Evolutionary conservation across 2,113 vertebrate genomes (phyloP).

Genomic region (Hippocampus guttulatus): DNA sequence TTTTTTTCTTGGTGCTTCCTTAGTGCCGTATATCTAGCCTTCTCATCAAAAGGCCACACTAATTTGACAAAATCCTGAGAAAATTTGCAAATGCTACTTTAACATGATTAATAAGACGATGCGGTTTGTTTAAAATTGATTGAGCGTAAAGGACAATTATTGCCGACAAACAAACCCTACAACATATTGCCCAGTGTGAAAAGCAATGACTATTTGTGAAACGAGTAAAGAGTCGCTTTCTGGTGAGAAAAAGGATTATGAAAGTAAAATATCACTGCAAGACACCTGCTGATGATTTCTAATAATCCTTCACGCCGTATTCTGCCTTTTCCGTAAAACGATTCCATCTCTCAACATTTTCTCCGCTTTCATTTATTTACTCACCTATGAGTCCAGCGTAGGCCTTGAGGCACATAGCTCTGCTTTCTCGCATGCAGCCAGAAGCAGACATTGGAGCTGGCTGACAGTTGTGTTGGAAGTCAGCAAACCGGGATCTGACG

Average conservation of each 20-base stretch:
- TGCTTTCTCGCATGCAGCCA: conserved; percentile 79
- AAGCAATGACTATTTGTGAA: conserved; percentile 17
- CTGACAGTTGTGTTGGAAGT: conserved; percentile 90
- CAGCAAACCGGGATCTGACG: conserved; percentile 84
- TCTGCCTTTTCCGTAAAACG: conserved; percentile 6
- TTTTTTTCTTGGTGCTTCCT: too few relatives aligned
- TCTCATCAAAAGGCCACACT: too few relatives aligned
- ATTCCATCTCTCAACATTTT: conserved; percentile 6
- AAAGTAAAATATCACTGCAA: conserved; percentile 13
- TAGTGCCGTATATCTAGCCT: too few relatives aligned
- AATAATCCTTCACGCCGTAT: conserved; percentile 9
- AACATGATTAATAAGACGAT: background rate
- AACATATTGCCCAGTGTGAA: background rate
- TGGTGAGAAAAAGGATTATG: conserved; percentile 10
- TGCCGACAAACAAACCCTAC: background rate
- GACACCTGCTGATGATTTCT: conserved; percentile 14
- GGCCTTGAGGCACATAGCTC: conserved; percentile 82
- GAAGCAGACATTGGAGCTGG: conserved; percentile 65
- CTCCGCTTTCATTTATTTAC: conserved; percentile 28
- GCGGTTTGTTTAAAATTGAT: background rate
- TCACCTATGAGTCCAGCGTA: conserved; percentile 92
- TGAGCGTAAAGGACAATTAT: background rate
- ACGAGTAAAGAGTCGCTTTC: conserved; percentile 6
- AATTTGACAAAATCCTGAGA: too few relatives aligned
- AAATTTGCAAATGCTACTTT: background rate